Conservation (phyloP, 2,797 vertebrate species). For the Pitangus sulphuratus region DNA sequence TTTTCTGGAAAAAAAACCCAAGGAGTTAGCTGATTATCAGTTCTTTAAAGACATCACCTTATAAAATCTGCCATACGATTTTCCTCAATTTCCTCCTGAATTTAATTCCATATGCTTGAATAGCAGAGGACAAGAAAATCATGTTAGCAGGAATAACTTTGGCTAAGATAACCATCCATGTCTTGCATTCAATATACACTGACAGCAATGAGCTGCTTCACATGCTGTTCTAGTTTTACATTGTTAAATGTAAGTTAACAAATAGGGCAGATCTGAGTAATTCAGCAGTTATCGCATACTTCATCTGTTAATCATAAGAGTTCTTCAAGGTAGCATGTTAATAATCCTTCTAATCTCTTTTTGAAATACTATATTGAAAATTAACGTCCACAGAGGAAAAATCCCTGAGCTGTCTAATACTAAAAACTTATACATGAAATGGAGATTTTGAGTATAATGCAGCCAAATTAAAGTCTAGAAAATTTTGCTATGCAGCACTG, state of each 20-base stretch:
- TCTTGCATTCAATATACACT: background rate
- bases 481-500: background rate
- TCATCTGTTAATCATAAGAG: background rate
- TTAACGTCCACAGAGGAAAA: background rate
- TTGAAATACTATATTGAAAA: background rate
- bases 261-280: fast-evolving
- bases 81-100: background rate
- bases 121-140: background rate
- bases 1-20: conserved; percentile 31
- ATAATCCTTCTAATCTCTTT: background rate
- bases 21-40: background rate
- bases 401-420: background rate
- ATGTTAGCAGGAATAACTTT: background rate
- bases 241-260: background rate
- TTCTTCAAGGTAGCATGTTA: background rate
- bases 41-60: background rate
- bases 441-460: background rate
- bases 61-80: background rate
- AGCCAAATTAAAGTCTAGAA: background rate
- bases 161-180: background rate
- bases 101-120: background rate
- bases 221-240: background rate
- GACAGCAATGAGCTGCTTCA: background rate
- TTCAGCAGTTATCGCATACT: background rate
- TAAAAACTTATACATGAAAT: background rate